Evolutionary conservation across 2,797 vertebrate genomes (phyloP).

Genomic region (Danio kyathit): DNA sequence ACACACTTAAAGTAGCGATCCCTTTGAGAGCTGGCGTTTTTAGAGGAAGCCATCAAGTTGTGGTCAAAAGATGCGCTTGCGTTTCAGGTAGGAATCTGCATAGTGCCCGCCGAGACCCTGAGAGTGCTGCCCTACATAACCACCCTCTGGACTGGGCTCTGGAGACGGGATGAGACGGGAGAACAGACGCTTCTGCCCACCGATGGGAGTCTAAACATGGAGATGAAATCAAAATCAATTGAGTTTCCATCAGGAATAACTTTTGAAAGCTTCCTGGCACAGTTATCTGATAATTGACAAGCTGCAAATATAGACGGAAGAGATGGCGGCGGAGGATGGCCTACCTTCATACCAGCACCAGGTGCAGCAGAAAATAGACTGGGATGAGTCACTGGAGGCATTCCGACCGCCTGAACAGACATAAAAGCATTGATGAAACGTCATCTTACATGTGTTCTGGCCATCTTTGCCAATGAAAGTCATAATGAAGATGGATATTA

Average conservation of each 20-base stretch:
- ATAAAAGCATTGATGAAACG: neutral
- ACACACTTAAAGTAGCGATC: conserved; percentile 28
- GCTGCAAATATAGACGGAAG: neutral
- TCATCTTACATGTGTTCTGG: neutral
- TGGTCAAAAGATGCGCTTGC: conserved; percentile 90
- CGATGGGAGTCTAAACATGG: conserved; percentile 83
- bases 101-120: conserved; percentile 94
- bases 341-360: conserved; percentile 80
- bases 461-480: neutral
- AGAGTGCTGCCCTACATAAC: conserved; percentile 93
- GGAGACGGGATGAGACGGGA: conserved; percentile 91
- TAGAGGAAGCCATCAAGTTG: conserved; percentile 40
- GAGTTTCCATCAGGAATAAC: neutral
- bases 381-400: conserved; percentile 81
- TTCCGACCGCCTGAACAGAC: conserved; percentile 81
- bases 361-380: conserved; percentile 78
- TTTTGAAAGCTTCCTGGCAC: conserved; percentile 16
- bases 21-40: conserved; percentile 52
- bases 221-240: neutral
- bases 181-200: conserved; percentile 89
- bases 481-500: neutral
- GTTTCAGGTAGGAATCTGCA: conserved; percentile 93
- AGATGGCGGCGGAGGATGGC: conserved; percentile 30
- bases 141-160: conserved; percentile 91
- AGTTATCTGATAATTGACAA: neutral